phyloP scores from a whole-genome alignment of 2,113 vertebrate species.

The Tylochromis polylepis region DNA sequence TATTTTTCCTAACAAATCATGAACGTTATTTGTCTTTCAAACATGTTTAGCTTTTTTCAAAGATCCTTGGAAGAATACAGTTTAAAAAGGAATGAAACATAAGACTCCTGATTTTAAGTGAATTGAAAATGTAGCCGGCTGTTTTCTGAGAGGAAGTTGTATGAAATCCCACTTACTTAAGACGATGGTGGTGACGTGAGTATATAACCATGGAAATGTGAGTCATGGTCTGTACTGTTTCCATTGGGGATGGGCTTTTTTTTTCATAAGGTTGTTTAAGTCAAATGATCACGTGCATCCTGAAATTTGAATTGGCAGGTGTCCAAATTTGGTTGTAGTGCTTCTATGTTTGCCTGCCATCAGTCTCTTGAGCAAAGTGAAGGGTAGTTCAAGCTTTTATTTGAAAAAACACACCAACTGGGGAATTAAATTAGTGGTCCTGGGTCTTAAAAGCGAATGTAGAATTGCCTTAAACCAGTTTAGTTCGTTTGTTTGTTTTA shows the following conservation, averaged over 20 bases:
- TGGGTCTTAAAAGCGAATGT: background rate
- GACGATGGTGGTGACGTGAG: slow-evolving; percentile 56
- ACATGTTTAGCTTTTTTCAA: slow-evolving; percentile 67
- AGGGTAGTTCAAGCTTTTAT: background rate
- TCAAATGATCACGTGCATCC: background rate
- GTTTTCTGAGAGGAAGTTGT: slow-evolving; percentile 64
- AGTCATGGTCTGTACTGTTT: slow-evolving; percentile 11
- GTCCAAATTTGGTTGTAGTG: background rate
- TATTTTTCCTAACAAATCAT: slow-evolving; percentile 14
- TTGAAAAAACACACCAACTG: background rate
- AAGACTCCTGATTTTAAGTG: slow-evolving; percentile 41
- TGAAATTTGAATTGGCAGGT: background rate
- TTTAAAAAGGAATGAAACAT: slow-evolving; percentile 57
- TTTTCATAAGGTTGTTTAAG: background rate
- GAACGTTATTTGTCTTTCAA: slow-evolving; percentile 67
- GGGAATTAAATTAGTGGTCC: background rate
- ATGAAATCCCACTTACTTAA: slow-evolving; percentile 56
- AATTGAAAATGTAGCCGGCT: slow-evolving; percentile 61
- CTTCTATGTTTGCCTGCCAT: background rate
- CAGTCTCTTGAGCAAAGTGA: background rate
- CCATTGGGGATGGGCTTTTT: background rate
- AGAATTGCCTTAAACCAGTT: background rate
- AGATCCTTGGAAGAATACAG: slow-evolving; percentile 63
- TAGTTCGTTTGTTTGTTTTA: too few species aligned
- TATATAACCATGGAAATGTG: slow-evolving; percentile 16